Evolutionary conservation across 2,888 invertebrate species (phyloP).

Genomic region (Harmothoe impar): DNA sequence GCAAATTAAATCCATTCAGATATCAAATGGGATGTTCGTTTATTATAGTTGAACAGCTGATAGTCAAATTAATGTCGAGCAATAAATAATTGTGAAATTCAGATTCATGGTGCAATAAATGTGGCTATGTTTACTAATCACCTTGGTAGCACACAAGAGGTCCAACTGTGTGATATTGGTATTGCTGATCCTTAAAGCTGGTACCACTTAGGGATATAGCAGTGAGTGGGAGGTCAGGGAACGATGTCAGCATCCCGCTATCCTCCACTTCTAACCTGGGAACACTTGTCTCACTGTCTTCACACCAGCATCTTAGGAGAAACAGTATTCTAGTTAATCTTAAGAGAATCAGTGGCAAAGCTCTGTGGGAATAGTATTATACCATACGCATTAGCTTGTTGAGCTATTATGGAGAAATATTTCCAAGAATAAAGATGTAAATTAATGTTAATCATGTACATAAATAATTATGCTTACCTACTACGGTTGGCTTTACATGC

Average conservation of each 20-base stretch:
- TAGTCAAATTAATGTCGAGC: no score
- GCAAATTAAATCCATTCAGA: no score
- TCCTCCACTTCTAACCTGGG: slow-evolving; percentile 28
- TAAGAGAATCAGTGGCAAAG: no score
- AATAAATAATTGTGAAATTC: no score
- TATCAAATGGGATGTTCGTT: no score
- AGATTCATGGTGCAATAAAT: no score
- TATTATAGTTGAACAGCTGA: no score
- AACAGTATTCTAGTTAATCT: background rate
- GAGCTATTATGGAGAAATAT: no score
- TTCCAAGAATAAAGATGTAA: no score
- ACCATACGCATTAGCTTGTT: no score
- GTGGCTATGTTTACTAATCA: no score
- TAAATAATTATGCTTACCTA: background rate
- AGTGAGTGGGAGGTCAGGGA: slow-evolving; percentile 25
- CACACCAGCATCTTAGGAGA: slow-evolving; percentile 51
- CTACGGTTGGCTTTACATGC: slow-evolving; percentile 47
- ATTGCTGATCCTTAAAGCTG: slow-evolving; percentile 56
- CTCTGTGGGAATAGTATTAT: no score
- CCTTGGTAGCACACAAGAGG: slow-evolving; percentile 45
- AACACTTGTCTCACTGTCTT: slow-evolving; percentile 51
- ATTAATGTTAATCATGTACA: background rate
- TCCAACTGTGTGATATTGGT: slow-evolving; percentile 47
- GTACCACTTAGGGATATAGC: slow-evolving; percentile 43
- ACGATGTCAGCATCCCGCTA: background rate